phyloP scores from a whole-genome alignment of 2,113 vertebrate species.

The Nothobranchius kuhntae region DNA sequence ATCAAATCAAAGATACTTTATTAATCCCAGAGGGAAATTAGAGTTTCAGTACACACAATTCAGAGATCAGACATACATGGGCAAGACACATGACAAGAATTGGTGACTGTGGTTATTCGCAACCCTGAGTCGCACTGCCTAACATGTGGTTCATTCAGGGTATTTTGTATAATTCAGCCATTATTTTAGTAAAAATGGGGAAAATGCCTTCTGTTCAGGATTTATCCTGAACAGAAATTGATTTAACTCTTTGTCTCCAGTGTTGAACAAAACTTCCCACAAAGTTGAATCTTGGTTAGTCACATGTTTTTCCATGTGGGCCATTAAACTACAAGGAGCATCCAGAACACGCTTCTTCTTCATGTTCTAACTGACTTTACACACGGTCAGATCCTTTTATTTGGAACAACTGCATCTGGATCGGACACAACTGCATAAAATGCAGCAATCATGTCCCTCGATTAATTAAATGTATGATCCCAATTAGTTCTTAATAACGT shows the following conservation, averaged over 20 bases:
- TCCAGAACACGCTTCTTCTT: conserved; percentile 42
- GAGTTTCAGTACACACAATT: too few species aligned
- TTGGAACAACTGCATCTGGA: conserved; percentile 34
- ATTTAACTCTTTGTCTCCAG: conserved; percentile 30
- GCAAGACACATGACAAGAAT: too few species aligned
- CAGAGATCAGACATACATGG: too few species aligned
- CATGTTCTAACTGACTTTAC: conserved; percentile 36
- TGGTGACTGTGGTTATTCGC: too few species aligned
- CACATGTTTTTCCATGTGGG: conserved; percentile 43
- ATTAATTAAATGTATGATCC: conserved; percentile 1
- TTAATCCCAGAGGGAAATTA: too few species aligned
- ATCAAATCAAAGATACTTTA: too few species aligned
- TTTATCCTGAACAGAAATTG: conserved; percentile 9
- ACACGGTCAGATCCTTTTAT: conserved; percentile 34
- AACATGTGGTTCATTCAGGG: neutral
- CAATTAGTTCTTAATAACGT: neutral
- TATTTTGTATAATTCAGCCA: neutral
- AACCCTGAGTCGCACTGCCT: too few species aligned
- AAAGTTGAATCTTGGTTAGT: conserved; percentile 26
- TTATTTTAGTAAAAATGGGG: neutral
- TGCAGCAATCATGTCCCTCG: too few species aligned
- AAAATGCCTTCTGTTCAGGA: conserved; percentile 9
- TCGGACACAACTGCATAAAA: neutral
- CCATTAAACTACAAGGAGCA: conserved; percentile 13
- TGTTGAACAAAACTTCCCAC: conserved; percentile 42